Base-by-base conservation (phyloP, 30 jellyfish, hydroid and myxozoan species). In the Catostylus mosaicus region DNA sequence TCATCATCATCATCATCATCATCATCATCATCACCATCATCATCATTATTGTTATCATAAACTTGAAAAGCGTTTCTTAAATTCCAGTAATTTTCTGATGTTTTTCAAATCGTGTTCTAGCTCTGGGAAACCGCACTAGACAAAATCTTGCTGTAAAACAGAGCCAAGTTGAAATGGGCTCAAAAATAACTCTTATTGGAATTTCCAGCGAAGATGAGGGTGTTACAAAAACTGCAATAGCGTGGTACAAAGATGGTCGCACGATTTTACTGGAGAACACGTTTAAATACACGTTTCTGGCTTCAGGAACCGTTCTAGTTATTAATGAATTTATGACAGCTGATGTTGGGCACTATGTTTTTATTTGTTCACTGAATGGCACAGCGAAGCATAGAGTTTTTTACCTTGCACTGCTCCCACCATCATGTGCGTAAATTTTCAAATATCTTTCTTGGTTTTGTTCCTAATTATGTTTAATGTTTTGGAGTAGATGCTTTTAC, bases 151-250 rank as follows among this genome's bases (percentile, higher is more conserved):
- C 38, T 59, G 75, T 64, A 10, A 24, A 78, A 16, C 38, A 71
- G 32, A 80, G 83, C 65, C 30, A 22, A 34, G 77, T 80, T 12
- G 38, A 34, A 40, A 22, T 22, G 22, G 90, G 90, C 9, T 80
- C 90, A 0, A 47, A 32, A 20, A 66, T 78, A 22, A 50, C 83
- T 0, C 63, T 80, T 38, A 27, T 80, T 80, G 90, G 90, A 27
- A 30, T 67, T 35, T 48, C 63, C 63, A 66, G 31, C 27, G 11
- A 24, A 22, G 65, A 78, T 7, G 32, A 30, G 14, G 14, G 3
- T 24, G 26, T 29, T 5, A 48, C 47, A 19, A 33, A 34, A 9
- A 33, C 32, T 31, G n/a, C 40, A 0, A 54, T 45, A 12, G 31
- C 26, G n/a, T 80, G 90, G 90, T 80, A 9, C 59, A 80, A 80